phyloP scores from a whole-genome alignment of 1,140 invertebrate genomes.

The Mylabris phalerata region DNA sequence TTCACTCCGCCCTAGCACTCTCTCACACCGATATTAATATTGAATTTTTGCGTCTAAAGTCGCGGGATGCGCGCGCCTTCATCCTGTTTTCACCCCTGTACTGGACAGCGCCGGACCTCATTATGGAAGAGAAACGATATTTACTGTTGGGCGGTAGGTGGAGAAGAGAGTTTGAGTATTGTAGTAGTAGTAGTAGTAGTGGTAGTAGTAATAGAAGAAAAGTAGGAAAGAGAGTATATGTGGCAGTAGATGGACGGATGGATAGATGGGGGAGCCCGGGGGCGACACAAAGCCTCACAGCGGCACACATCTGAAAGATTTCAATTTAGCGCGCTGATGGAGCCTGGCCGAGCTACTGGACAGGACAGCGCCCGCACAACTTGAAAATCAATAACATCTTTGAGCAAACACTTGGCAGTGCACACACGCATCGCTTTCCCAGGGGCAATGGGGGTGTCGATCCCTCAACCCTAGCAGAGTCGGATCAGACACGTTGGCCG shows the following conservation, averaged over 20 bases:
- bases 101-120: conserved; percentile 21
- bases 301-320: conserved; percentile 35
- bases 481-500: conserved; percentile 14
- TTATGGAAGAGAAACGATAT: conserved; percentile 15
- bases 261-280: conserved; percentile 15
- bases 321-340: conserved; percentile 39
- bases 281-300: conserved; percentile 24
- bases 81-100: neutral
- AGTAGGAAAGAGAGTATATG: conserved; percentile 1
- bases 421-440: conserved; percentile 40
- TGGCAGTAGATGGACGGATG: neutral
- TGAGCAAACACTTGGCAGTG: conserved; percentile 42
- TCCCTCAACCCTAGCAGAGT: conserved; percentile 15
- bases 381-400: conserved; percentile 44
- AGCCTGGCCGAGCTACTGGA: conserved; percentile 23
- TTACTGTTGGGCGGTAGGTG: conserved; percentile 12
- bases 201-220: neutral
- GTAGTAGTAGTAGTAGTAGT: no score
- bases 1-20: conserved; percentile 19
- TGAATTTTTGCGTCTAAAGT: conserved; percentile 29
- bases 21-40: conserved; percentile 27
- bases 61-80: conserved; percentile 18
- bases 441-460: conserved; percentile 23
- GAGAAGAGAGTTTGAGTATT: conserved; percentile 5
- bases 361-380: conserved; percentile 33